Conservation (phyloP, 2,888 invertebrate genomes). For the Caenorhabditis sp. region DNA sequence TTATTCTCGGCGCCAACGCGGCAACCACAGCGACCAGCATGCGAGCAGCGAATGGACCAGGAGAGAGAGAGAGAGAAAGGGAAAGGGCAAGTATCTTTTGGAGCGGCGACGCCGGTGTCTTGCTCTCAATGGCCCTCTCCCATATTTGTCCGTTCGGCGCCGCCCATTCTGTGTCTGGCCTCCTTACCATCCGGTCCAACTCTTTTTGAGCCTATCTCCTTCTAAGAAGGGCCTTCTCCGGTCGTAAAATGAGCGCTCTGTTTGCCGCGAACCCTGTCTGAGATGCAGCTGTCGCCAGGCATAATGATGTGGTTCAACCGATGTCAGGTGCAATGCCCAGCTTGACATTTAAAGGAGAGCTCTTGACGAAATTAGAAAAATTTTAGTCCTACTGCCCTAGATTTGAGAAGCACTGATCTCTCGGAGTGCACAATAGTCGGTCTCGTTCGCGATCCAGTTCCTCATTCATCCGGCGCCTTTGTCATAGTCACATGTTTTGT, state of each 20-base stretch:
- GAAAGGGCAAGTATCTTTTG: not conserved
- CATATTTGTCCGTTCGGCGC: not conserved
- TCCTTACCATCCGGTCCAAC: too few relatives aligned
- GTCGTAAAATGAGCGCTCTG: not conserved
- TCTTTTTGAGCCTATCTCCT: too few relatives aligned
- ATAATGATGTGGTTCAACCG: conserved; percentile 3
- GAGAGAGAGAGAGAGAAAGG: not conserved
- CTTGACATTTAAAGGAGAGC: too few relatives aligned
- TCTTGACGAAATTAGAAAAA: too few relatives aligned
- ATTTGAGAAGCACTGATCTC: too few relatives aligned
- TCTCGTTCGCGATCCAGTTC: too few relatives aligned
- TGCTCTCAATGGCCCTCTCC: not conserved
- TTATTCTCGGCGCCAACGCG: not conserved
- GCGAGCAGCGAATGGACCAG: not conserved
- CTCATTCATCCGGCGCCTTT: not conserved
- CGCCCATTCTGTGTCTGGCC: too few relatives aligned
- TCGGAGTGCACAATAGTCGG: too few relatives aligned
- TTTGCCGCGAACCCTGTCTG: too few relatives aligned
- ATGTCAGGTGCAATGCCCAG: conserved; percentile 2
- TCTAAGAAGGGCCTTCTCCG: too few relatives aligned
- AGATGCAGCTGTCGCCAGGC: conserved; percentile 10
- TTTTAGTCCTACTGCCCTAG: too few relatives aligned
- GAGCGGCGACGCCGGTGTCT: not conserved
- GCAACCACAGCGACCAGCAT: not conserved
- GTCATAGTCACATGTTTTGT: not conserved